Base-by-base conservation (phyloP, 1,140 invertebrate genomes). In the Plutomurus gul region DNA sequence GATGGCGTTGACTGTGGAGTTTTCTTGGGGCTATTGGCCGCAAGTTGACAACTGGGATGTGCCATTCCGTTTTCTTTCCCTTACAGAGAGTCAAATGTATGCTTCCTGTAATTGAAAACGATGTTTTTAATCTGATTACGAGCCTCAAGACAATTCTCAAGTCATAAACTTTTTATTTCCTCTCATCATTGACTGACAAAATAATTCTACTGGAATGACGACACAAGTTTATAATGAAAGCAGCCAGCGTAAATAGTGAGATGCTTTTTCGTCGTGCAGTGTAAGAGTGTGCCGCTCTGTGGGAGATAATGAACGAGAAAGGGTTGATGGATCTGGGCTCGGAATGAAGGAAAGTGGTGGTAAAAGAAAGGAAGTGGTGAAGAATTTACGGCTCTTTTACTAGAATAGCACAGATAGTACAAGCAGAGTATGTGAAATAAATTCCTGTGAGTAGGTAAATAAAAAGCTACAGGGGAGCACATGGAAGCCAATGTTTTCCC, bases 11-110 rank as follows among this genome's bases (percentile, higher is more conserved):
- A 75, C 30, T 40, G 80, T 49, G 80, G 80, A 13, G 80, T 81
- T 25, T 81, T 81, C 72, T 81, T 81, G 18, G 80, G 80, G 47
- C 80, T 81, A 60, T 75, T 76, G 39, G 70, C 80, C 40, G 80
- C 70, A 20, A 81, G 47, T 49, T 77, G 75, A 81, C 70, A 75
- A 47, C 75, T 81, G 27, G 80, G 80, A 70, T 81, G 80, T 46
- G 80, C 80, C 80, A 81, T 81, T n/a, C 22, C 65, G 10, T 25
- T 47, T 11, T 30, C 43, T 20, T n/a, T 36, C 36, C 27, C 27
- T 5, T 30, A 18, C 30, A 4, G n/a, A 27, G 27, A 65, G n/a
- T n/a, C n/a, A n/a, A n/a, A n/a, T n/a, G n/a, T n/a, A 33, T 18
- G 30, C 4, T 33, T 65, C 56, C 56, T 65, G 56, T 7, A 65